A percentile compares a stretch with the other conserved stretches of the same genome.
These are phyloP conservation scores for Halcyon senegalensis DNA, from an alignment of 2,113 vertebrate genomes.

Conservation along the genomic window DNA sequence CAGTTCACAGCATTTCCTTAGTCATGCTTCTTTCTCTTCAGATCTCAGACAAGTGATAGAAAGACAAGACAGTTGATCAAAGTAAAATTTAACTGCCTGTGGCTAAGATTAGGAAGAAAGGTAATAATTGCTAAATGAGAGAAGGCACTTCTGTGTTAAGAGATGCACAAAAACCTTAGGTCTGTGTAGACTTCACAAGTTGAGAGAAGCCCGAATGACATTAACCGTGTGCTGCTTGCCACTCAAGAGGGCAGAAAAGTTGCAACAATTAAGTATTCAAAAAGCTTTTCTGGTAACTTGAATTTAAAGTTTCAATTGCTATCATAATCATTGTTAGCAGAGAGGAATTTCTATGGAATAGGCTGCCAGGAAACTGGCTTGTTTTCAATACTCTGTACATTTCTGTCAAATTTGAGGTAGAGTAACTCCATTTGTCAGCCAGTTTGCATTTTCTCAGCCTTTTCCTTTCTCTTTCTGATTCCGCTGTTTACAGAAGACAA, in stretches of 20 bases:
- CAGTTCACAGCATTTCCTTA: conserved; percentile 8
- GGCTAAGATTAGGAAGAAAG: conserved; percentile 38
- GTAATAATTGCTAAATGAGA: conserved; percentile 35
- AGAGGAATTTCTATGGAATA: neutral
- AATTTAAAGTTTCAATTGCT: conserved; percentile 10
- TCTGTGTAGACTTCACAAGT: neutral
- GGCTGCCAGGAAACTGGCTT: neutral
- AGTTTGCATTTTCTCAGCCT: neutral
- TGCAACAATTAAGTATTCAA: conserved; percentile 35
- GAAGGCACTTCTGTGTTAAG: neutral
- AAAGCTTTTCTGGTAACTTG: neutral
- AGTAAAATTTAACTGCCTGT: conserved; percentile 23
- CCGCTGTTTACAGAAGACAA: neutral
- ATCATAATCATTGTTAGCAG: neutral
- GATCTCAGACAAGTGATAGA: conserved; percentile 29
- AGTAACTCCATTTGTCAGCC: neutral
- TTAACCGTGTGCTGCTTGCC: neutral
- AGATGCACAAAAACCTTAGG: neutral
- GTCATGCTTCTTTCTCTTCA: conserved; percentile 14
- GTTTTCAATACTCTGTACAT: neutral
- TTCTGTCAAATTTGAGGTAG: neutral
- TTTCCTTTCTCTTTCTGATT: neutral
- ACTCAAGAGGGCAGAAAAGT: conserved; percentile 29
- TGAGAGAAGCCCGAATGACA: neutral
- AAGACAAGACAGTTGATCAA: conserved; percentile 50